Base-by-base conservation (phyloP, 2,888 invertebrate species). In the Apotomis betuletana region DNA sequence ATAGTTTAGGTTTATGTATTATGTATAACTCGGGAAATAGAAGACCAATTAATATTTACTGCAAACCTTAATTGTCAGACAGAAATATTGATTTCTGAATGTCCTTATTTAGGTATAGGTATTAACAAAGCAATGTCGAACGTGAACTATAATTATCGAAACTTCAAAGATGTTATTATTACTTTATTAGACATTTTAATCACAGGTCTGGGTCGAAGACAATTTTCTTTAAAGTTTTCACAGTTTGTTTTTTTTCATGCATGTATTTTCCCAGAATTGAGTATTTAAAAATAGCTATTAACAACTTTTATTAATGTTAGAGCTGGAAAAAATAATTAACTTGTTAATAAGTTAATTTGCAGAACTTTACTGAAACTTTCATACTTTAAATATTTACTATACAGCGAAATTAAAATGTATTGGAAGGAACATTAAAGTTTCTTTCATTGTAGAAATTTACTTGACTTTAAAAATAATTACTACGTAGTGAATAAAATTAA, bases 91-190 rank as follows among this genome's bases (percentile, higher is more conserved):
- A 27, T 58, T 58, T n/a, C 5, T n/a, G 0, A 8, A n/a, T 3
- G 10, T n/a, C 5, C 38, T 38, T 6, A n/a, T 6, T 62, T 27
- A 27, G 27, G 27, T 27, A 13, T 12, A 15, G n/a, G n/a, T n/a
- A 27, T 55, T 36, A 52, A 36, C 6, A 54, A 41, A 64, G 27
- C 65, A 57, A 27, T 15, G 9, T 44, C 3, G 12, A 61, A 10
- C 64, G 36, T 54, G 5, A 55, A 51, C 60, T 61, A 55, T 67
- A 67, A 71, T 71, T 71, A 71, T 57, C 5, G 49, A 52, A 67
- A 71, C 51, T 57, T 61, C 55, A 61, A 67, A 44, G 36, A 52
- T 52, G 44, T 67, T 13, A 57, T 67, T 67, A 57, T 15, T 15
- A 15, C 15, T 15, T 44, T 62, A 27, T 27, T 61, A 9, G 27